Evolutionary conservation across 1,140 invertebrate species (phyloP), one percentile per base, ranked within the genome.

Genomic region (Drosophila pandora): DNA sequence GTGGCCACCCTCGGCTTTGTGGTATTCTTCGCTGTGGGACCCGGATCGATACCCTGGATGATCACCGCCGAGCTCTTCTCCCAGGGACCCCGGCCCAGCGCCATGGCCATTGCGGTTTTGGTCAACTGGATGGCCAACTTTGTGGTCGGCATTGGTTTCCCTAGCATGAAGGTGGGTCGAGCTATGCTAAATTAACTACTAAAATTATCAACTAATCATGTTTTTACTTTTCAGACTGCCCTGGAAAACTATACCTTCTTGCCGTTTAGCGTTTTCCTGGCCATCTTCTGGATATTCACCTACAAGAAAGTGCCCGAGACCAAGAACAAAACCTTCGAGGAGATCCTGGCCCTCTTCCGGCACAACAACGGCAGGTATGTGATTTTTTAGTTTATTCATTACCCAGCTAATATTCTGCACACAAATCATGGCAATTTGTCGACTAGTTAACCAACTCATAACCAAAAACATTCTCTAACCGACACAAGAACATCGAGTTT

Each of bases 71-170:
- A 99, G 92, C 94, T 99, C 41, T 99, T 99, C 93, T 97, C 97
- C 6, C 98, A 99, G 93, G 98, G 97, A 41, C 97, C 98, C 12
- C 93, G 98, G 75, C 97, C 98, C 25, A 97, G 97, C 61, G 99
- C 99, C 74, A 99, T 99, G 96, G 98, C 98, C 75, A 97, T 99
- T 76, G 97, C 98, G 22, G 98, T 99, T 22, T 94, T 99, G 75
- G 96, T 99, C 92, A 99, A 99, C 94, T 99, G 99, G 99, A 95
- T 98, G 90, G 97, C 97, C 85, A 99, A 99, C 93, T 99, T 99
- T 93, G 93, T 98, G 61, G 98, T 99, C 82, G 98, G 98, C 83
- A 97, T 99, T 91, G 95, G 95, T 83, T 99, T 99, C 94, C 97
- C 96, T 85, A 95, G 95, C 92, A 96, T 98, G 96, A 96, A 97